Conservation (phyloP, 2,113 vertebrate genomes). For the Sylvilagus bachmani region DNA sequence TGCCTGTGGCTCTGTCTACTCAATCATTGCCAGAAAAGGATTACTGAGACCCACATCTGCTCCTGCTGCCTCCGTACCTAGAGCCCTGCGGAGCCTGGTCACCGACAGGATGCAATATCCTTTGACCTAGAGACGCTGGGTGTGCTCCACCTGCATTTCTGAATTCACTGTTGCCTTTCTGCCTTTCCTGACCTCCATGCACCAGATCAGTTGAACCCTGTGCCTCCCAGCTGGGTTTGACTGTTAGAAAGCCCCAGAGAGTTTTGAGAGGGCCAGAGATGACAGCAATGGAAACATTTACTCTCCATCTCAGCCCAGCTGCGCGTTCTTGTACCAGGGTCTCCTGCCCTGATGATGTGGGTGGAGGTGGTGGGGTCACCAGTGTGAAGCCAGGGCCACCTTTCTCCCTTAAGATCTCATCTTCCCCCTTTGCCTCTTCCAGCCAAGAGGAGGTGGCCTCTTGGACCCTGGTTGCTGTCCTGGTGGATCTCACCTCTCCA, state of each 20-base stretch:
- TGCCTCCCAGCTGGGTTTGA: neutral
- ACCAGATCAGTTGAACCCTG: neutral
- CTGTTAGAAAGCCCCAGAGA: neutral
- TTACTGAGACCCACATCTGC: neutral
- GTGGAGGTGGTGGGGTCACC: neutral
- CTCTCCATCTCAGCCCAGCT: neutral
- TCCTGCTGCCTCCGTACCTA: neutral
- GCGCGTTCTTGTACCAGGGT: neutral
- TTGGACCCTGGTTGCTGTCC: neutral
- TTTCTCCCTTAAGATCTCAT: neutral
- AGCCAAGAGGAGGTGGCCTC: neutral
- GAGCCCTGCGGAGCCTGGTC: neutral
- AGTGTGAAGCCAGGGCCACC: neutral
- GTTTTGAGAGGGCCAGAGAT: neutral
- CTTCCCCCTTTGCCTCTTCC: neutral
- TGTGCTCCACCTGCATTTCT: neutral
- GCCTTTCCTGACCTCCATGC: neutral
- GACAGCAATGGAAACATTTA: neutral
- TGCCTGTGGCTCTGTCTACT: no score
- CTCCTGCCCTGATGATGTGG: neutral
- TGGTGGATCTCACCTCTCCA: neutral
- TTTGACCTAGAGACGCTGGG: neutral
- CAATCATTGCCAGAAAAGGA: neutral
- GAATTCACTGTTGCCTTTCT: neutral
- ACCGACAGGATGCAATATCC: neutral